phyloP scores from a whole-genome alignment of 2,113 vertebrate species.

The Conger conger region DNA sequence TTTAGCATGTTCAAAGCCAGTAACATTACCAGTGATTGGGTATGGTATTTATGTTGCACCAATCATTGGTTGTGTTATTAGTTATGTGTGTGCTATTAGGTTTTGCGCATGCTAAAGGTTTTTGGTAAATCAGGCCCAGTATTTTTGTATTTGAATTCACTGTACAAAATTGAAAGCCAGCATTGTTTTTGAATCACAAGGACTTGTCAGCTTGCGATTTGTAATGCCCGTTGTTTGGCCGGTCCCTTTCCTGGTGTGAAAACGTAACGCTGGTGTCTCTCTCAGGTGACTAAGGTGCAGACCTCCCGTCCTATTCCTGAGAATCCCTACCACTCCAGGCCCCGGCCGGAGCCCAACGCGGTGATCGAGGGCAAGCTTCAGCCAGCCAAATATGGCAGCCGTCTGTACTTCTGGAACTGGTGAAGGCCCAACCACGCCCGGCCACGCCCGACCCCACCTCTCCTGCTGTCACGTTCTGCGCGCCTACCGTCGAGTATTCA shows the following conservation, averaged over 20 bases:
- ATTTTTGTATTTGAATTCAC: background rate
- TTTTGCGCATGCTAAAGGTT: too few relatives aligned
- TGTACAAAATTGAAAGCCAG: background rate
- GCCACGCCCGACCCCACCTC: background rate
- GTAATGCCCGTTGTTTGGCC: background rate
- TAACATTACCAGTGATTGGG: too few relatives aligned
- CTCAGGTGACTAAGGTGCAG: slow-evolving; percentile 92
- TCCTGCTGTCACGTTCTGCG: background rate
- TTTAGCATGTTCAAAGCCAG: too few relatives aligned
- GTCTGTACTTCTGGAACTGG: slow-evolving; percentile 85
- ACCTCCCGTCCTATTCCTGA: slow-evolving; percentile 85
- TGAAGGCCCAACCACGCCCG: slow-evolving; percentile 53
- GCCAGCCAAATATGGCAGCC: slow-evolving; percentile 84
- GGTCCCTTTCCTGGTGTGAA: background rate
- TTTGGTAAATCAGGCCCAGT: too few relatives aligned
- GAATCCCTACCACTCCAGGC: slow-evolving; percentile 84
- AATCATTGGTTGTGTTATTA: too few relatives aligned
- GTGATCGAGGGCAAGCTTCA: slow-evolving; percentile 76
- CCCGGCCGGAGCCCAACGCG: slow-evolving; percentile 82
- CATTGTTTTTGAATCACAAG: background rate
- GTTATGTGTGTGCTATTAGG: too few relatives aligned
- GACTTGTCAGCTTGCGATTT: background rate
- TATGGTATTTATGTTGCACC: too few relatives aligned
- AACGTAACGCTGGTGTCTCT: slow-evolving; percentile 18
- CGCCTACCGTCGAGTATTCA: background rate